Percentiles rank a stretch among this genome's conserved stretches.
Conservation (phyloP, 2,888 invertebrate genomes). For the Thymelicus lineola region DNA sequence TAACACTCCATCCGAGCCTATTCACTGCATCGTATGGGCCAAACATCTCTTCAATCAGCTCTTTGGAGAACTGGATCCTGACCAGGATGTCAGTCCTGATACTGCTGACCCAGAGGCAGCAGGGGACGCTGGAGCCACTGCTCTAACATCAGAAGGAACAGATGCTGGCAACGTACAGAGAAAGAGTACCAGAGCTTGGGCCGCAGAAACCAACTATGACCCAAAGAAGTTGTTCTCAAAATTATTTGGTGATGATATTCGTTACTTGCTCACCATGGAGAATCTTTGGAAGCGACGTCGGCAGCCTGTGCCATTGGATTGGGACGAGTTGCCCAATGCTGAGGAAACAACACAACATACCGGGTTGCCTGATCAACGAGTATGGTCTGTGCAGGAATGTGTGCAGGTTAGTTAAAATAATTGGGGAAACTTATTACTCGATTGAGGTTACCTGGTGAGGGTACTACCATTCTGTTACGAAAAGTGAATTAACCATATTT, state of each 20-base stretch:
- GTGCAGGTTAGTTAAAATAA: conserved; percentile 65
- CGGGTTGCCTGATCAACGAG: conserved; percentile 89
- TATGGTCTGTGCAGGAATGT: conserved; percentile 93
- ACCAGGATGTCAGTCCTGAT: conserved; percentile 98
- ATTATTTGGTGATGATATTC: conserved; percentile 97
- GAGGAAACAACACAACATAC: conserved; percentile 70
- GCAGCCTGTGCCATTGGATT: conserved; percentile 92
- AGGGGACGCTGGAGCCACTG: conserved; percentile 87
- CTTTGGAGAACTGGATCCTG: conserved; percentile 98
- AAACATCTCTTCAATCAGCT: conserved; percentile 99
- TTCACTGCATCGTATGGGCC: conserved; percentile 99
- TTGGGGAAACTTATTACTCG: not conserved
- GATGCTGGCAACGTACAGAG: conserved; percentile 83
- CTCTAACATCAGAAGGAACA: conserved; percentile 78
- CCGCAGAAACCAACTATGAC: conserved; percentile 92
- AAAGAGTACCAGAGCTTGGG: conserved; percentile 95
- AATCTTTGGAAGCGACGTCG: conserved; percentile 97
- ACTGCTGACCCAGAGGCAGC: conserved; percentile 97
- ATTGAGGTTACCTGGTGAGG: no score
- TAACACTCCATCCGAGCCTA: conserved; percentile 99
- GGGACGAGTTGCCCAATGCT: conserved; percentile 87
- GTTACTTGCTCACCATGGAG: conserved; percentile 96
- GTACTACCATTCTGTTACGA: no score
- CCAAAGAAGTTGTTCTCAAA: conserved; percentile 95
- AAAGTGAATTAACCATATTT: no score